Percentiles rank a stretch among this genome's conserved stretches.
phyloP scores from a whole-genome alignment of 2,797 vertebrate genomes.

The Choloepus didactylus region DNA sequence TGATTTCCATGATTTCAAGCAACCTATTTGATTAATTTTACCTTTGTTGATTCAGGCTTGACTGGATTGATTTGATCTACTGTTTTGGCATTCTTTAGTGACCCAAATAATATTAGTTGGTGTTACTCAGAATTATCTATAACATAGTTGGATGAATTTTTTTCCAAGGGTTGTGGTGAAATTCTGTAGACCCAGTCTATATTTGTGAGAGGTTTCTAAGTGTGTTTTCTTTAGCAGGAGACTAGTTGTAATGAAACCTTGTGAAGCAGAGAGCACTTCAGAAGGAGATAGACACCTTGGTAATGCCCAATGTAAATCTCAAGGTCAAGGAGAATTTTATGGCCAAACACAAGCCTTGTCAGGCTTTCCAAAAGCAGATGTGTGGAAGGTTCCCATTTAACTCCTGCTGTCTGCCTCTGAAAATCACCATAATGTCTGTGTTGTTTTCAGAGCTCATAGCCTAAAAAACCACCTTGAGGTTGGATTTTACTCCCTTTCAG shows the following conservation, averaged over 20 bases:
- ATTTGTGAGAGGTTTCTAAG: slow-evolving; percentile 21
- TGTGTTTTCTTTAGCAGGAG: slow-evolving; percentile 7
- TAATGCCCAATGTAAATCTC: slow-evolving; percentile 2
- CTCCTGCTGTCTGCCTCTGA: background rate
- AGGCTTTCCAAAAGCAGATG: slow-evolving; percentile 59
- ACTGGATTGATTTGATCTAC: slow-evolving; percentile 34
- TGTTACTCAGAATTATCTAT: slow-evolving; percentile 7
- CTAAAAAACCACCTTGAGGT: background rate
- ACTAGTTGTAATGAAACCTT: slow-evolving; percentile 22
- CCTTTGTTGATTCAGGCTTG: slow-evolving; percentile 40
- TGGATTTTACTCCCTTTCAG: background rate
- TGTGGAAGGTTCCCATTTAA: slow-evolving; percentile 43
- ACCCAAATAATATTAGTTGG: slow-evolving; percentile 47
- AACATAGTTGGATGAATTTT: slow-evolving; percentile 12
- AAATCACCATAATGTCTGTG: background rate
- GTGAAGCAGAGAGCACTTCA: background rate
- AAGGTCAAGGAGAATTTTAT: slow-evolving; percentile 25
- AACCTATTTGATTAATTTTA: slow-evolving; percentile 30
- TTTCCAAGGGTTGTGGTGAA: slow-evolving; percentile 32
- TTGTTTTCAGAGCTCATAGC: slow-evolving; percentile 25
- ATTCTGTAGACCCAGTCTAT: background rate
- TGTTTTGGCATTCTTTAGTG: slow-evolving; percentile 37
- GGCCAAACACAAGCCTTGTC: background rate
- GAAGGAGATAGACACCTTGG: slow-evolving; percentile 38
- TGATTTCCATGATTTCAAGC: slow-evolving; percentile 45